Base-by-base conservation (phyloP, 2,113 vertebrate genomes). In the Poicephalus meyeri region DNA sequence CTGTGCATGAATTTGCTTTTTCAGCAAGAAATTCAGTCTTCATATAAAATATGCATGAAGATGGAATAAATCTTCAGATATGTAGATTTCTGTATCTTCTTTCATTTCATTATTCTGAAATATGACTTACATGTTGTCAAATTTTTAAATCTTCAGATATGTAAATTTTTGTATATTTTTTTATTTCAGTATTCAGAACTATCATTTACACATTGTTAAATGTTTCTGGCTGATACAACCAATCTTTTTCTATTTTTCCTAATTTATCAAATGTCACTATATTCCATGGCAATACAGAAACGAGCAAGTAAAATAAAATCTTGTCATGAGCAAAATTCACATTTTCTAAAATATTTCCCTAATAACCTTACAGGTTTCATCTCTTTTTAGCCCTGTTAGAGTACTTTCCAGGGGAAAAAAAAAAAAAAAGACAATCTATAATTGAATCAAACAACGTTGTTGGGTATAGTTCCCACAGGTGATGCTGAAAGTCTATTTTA, bases 401-500 rank as follows among this genome's bases (percentile, higher is more conserved):
- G 39, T 46, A 25, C 8, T 37, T 93, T 92, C 93, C 11, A 37
- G 24, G 2, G 7, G 2, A 11, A 8, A 25, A 25, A 50, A 49
- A 49, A 49, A 49, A 49, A 25, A 50, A 50, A 42, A 50, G 13
- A 8, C 46, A 92, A 63, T 86, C 87, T 31, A 42, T 63, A 91
- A 83, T 80, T 70, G 24, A 91, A 56, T 93, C 89, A 96, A 94
- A 91, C 44, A 96, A 66, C 39, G 68, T 53, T 80, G 47, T 74
- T 94, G 13, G 50, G 31, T 90, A 6, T 88, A 86, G 96, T 89
- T 95, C 35, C 31, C 39, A 70, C 71, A 82, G 42, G 68, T 94
- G 81, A 55, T 78, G 47, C 95, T 91, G 79, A 95, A 95, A 96
- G 26, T 7, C 85, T 91, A 72, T 73, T 82, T 91, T 68, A 93